Evolutionary conservation across 2,113 vertebrate genomes (phyloP).

Genomic region (Terrapene triunguis): DNA sequence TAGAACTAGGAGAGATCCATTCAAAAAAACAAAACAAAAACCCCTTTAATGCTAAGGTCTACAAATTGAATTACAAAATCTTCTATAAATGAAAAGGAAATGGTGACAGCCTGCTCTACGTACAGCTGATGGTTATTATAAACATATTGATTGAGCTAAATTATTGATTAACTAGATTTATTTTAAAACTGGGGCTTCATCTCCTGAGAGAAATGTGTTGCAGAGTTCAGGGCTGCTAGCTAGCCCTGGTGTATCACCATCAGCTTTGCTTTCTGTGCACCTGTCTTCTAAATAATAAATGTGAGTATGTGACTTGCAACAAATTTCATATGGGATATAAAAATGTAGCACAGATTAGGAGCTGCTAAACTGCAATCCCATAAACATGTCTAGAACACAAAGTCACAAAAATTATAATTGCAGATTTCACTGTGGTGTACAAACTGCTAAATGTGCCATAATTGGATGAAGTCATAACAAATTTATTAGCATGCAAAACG

Average conservation of each 20-base stretch:
- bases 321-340: conserved; percentile 56
- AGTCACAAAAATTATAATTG: conserved; percentile 59
- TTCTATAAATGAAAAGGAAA: not conserved
- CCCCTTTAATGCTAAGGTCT: not conserved
- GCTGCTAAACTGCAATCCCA: conserved; percentile 58
- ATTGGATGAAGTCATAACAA: conserved; percentile 68
- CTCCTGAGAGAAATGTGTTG: conserved; percentile 4
- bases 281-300: conserved; percentile 66
- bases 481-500: conserved; percentile 56
- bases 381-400: conserved; percentile 62
- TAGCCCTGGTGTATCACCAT: conserved; percentile 22
- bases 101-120: not conserved
- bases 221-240: conserved; percentile 16
- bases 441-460: conserved; percentile 58
- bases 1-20: not conserved
- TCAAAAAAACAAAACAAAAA: not conserved
- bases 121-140: not conserved
- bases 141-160: not conserved
- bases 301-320: conserved; percentile 48
- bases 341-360: conserved; percentile 40
- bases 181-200: not conserved
- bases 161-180: conserved; percentile 30
- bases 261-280: conserved; percentile 45
- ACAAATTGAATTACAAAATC: not conserved
- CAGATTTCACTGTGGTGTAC: conserved; percentile 56